Base-by-base conservation (phyloP, 2,113 vertebrate species). In the Xerus inauris region DNA sequence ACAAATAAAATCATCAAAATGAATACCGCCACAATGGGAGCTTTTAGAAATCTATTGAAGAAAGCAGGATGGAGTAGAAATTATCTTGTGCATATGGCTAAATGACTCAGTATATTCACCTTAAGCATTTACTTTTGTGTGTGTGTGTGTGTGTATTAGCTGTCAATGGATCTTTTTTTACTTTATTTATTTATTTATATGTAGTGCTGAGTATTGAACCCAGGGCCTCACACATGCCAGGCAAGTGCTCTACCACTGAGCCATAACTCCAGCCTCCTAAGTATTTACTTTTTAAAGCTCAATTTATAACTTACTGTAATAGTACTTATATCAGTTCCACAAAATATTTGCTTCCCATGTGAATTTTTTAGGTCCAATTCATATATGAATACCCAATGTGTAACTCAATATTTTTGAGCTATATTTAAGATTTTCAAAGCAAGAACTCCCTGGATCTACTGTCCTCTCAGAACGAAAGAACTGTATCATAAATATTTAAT, bases 31-130 rank as follows among this genome's bases (percentile, higher is more conserved):
- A 62, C 6, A 95, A 59, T 26, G 20, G 12, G 24, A 80, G 57
- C n/a, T 57, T 91, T 54, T 69, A 73, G 59, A 80, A 95, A 79
- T 80, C 89, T 65, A 91, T 69, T 95, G 77, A 87, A 77, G 17
- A 82, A 86, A 93, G 45, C 47, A 76, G 1, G 7, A 57, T 35
- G 92, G 87, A 84, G 45, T 49, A 80, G 32, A 90, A 94, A 91
- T 82, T 65, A 42, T 71, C 45, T 67, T 87, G 30, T 80, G 19
- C 49, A 51, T 57, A 84, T 22, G 10, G n/a, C 47, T 65, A 65
- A 92, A 71, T 85, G 47, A 90, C 38, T 92, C 38, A 54, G 4
- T 49, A 62, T 45, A 80, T 42, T 81, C 17, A 86, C 42, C 80
- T 86, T 89, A 72, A 69, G 16, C 35, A 69, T 77, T 79, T 40